Conservation (phyloP, 2,888 invertebrate genomes). For the Notodonta dromedarius region DNA sequence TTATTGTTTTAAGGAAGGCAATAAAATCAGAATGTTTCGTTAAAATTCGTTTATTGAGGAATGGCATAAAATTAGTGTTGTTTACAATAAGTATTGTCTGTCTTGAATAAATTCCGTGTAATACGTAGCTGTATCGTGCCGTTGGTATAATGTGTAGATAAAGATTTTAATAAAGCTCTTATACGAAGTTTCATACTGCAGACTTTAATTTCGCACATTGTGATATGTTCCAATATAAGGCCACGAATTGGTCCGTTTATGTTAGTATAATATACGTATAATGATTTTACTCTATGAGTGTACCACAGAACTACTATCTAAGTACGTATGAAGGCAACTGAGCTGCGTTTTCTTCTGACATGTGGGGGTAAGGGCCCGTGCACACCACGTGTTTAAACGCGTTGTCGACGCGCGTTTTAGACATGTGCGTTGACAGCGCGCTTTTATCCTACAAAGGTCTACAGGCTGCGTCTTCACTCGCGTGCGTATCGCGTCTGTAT, state of each 20-base stretch:
- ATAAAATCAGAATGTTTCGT: conserved; percentile 51
- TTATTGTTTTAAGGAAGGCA: conserved; percentile 9
- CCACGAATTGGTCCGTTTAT: conserved; percentile 47
- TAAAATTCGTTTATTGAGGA: conserved; percentile 70
- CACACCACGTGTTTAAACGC: too few species aligned
- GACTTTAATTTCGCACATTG: conserved; percentile 42
- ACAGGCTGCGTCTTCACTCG: too few species aligned
- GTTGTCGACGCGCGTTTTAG: too few species aligned
- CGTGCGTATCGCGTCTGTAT: too few species aligned
- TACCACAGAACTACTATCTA: background rate
- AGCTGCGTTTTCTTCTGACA: too few species aligned
- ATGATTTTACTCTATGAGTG: background rate
- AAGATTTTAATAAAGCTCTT: conserved; percentile 58
- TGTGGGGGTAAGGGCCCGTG: too few species aligned
- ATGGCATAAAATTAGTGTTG: conserved; percentile 62
- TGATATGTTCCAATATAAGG: conserved; percentile 51
- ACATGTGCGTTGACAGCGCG: too few species aligned
- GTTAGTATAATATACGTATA: conserved; percentile 31
- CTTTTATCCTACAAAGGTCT: too few species aligned
- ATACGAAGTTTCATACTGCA: conserved; percentile 45
- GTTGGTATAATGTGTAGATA: conserved; percentile 50
- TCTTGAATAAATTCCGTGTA: conserved; percentile 50
- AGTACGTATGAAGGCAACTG: background rate
- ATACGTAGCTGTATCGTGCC: conserved; percentile 45
- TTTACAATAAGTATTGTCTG: conserved; percentile 35